Conservation (phyloP, 2,888 invertebrate species). For the Serripes groenlandicus region DNA sequence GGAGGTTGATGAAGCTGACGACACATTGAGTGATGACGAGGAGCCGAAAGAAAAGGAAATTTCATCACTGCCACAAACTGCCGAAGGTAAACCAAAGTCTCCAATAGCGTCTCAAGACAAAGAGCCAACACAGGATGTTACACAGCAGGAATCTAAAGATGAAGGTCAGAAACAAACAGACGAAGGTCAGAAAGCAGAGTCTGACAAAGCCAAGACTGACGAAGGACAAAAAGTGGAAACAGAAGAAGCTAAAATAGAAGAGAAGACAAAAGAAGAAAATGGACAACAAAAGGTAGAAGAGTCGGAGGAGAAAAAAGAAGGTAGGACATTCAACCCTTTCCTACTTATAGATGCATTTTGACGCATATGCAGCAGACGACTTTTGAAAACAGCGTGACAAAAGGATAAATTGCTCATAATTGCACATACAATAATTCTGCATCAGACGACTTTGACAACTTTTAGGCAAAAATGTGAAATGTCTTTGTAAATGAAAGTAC, state of each 20-base stretch:
- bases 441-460: no score
- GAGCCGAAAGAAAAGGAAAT: constrained; percentile 49
- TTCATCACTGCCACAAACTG: constrained; percentile 44
- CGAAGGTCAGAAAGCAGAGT: not conserved
- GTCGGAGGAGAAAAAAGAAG: constrained; percentile 30
- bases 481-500: no score
- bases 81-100: constrained; percentile 42
- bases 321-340: no score
- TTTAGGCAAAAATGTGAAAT: no score
- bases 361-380: no score
- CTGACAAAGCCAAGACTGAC: not conserved
- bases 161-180: constrained; percentile 13
- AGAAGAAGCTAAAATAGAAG: constrained; percentile 34
- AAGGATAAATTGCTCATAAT: no score
- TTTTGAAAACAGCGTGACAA: no score
- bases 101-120: constrained; percentile 10
- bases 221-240: constrained; percentile 19
- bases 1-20: constrained; percentile 84
- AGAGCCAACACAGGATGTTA: constrained; percentile 3
- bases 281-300: constrained; percentile 40
- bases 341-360: no score
- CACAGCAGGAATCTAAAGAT: constrained; percentile 8
- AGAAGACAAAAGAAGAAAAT: constrained; percentile 51
- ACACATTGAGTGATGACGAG: constrained; percentile 79
- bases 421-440: no score